Conservation (phyloP, 2,113 vertebrate species). For the Merops nubicus region DNA sequence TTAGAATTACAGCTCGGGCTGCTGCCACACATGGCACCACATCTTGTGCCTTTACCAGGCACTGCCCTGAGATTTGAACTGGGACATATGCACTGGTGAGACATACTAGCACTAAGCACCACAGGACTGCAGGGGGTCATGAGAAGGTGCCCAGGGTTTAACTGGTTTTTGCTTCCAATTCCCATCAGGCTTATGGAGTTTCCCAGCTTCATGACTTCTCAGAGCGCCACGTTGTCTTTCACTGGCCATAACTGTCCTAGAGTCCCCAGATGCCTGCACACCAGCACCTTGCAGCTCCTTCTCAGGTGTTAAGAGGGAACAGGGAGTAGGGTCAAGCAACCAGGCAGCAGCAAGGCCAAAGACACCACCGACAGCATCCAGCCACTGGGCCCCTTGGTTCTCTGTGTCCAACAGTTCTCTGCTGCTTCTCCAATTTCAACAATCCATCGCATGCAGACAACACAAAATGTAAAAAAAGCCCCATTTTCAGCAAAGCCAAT, state of each 20-base stretch:
- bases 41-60: not conserved
- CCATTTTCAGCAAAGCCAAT: fast-evolving
- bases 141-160: not conserved
- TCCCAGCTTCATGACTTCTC: not conserved
- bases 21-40: not conserved
- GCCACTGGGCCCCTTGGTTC: not conserved
- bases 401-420: not conserved
- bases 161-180: not conserved
- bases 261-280: not conserved
- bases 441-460: not conserved
- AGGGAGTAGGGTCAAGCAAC: not conserved
- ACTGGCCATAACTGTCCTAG: fast-evolving
- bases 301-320: fast-evolving
- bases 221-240: not conserved
- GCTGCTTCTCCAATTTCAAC: not conserved
- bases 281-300: not conserved
- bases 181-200: not conserved
- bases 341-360: not conserved
- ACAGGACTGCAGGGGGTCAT: fast-evolving
- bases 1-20: not conserved
- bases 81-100: fast-evolving
- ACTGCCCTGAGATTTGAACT: not conserved
- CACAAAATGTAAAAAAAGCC: not conserved
- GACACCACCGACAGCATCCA: not conserved
- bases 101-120: fast-evolving